A percentile compares a stretch with the other conserved stretches of the same genome.
phyloP scores from a whole-genome alignment of 2,797 vertebrate genomes.

The Pseudochirops corinnae region DNA sequence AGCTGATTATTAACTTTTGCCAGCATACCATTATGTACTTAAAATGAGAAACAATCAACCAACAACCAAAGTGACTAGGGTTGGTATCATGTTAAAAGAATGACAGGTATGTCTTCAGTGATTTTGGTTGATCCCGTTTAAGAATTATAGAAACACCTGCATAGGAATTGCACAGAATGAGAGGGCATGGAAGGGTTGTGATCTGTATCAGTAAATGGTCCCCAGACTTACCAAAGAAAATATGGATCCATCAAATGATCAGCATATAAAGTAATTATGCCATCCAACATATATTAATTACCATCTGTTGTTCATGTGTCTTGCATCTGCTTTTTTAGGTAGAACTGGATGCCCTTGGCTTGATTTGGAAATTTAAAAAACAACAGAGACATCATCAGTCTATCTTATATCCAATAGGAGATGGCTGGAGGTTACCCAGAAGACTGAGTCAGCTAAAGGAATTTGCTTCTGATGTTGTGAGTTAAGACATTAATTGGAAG shows the following conservation, averaged over 20 bases:
- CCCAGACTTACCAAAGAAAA: background rate
- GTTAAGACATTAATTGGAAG: background rate
- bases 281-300: constrained; percentile 29
- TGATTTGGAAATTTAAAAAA: constrained; percentile 23
- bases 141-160: background rate
- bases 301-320: background rate
- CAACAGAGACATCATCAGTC: background rate
- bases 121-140: background rate
- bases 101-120: background rate
- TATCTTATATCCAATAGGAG: background rate
- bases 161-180: background rate
- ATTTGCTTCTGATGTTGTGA: background rate
- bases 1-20: background rate
- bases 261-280: background rate
- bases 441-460: background rate
- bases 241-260: background rate
- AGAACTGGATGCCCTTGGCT: background rate
- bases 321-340: background rate
- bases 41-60: background rate
- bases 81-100: background rate
- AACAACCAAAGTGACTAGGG: background rate
- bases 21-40: background rate
- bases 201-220: background rate
- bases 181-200: background rate
- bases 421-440: background rate